Base-by-base conservation (phyloP, 2,888 invertebrate species). In the Catonia carolina region DNA sequence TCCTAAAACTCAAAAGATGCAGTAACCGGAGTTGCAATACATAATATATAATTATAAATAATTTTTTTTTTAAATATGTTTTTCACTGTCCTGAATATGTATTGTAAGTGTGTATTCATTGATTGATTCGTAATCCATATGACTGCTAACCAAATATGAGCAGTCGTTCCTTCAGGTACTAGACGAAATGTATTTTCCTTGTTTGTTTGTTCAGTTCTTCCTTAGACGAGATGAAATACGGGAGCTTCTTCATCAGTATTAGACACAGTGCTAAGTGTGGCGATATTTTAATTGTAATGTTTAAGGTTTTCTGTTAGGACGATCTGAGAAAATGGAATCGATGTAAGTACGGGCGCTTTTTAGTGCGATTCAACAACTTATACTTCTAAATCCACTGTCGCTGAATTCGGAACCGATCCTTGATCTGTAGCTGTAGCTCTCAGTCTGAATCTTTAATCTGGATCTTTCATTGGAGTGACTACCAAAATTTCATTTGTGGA, bases 351-450 rank as follows among this genome's bases (percentile, higher is more conserved):
- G 35, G 89, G 92, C 62, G 85, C 85, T 72, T 88, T 90, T 75
- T 86, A 89, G 71, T 85, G 86, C n/a, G 88, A 89, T 68, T 87
- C 89, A 5, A 92, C 89, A 23, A 95, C 88, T 62, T 82, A 81
- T 63, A 96, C 89, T 64, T 86, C 83, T 61, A 96, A 80, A 69
- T 85, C 85, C 61, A 89, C 91, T 53, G 81, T 78, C 62, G 83
- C 83, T 67, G 80, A 79, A 67, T 81, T 82, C 7, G 81, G 77
- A 6, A 27, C 22, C 15, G 73, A 72, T 1, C 91, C 91, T 71
- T 82, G 81, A 73, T 93, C 92, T 64, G 79, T 78, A 12, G 91
- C 92, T 62, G 80, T 80, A 10, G 89, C 89, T 63, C 79, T 79
- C 69, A 89, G 78, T 62, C 77, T 78, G 70, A 86, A 88, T 69